Conservation (phyloP, 2,113 vertebrate species). For the Meles meles region DNA sequence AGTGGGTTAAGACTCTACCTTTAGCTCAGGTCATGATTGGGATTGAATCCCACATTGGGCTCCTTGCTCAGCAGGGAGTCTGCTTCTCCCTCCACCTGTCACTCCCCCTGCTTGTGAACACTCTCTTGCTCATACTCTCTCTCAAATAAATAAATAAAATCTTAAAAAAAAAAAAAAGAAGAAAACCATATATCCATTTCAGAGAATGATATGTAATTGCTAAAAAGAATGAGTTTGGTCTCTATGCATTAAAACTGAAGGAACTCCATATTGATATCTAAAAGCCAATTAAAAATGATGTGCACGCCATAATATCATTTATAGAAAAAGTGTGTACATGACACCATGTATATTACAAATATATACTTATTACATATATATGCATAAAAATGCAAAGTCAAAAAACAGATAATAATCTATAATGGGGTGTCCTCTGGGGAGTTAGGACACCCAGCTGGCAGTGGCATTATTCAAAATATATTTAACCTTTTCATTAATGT, state of each 20-base stretch:
- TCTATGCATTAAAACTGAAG: background rate
- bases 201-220: background rate
- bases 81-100: background rate
- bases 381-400: background rate
- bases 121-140: background rate
- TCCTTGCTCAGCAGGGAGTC: background rate
- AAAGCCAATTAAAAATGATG: background rate
- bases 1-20: background rate
- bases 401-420: background rate
- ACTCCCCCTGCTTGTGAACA: background rate
- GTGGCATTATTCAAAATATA: background rate
- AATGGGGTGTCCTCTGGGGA: background rate
- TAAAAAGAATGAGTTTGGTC: background rate
- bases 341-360: background rate
- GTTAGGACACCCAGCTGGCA: background rate
- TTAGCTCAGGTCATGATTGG: background rate
- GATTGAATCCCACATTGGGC: background rate
- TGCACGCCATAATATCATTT: background rate
- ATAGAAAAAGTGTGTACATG: background rate
- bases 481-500: background rate
- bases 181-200: background rate
- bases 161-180: background rate
- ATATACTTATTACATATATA: background rate
- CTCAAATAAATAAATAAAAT: background rate
- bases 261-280: background rate